Conservation (phyloP, 2,888 invertebrate species). For the Phyllotreta striolata region DNA sequence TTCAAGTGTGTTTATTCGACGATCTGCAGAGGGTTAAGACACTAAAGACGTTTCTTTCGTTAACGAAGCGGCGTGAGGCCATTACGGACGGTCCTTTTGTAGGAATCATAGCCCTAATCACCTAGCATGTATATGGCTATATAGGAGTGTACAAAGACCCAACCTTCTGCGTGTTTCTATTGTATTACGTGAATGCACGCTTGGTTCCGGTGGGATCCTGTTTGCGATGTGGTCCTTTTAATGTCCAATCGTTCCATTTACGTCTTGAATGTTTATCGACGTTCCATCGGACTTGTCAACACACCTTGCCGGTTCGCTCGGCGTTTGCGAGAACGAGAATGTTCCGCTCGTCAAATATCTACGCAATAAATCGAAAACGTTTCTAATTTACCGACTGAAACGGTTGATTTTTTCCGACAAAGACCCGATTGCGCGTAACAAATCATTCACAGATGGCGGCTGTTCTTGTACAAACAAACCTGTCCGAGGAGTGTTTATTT, state of each 20-base stretch:
- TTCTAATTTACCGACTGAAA: too few relatives aligned
- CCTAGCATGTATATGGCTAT: not conserved
- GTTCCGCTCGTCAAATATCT: not conserved
- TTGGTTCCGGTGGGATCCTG: not conserved
- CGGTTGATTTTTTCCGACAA: constrained; percentile 1
- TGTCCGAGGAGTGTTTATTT: constrained; percentile 34
- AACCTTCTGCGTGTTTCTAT: constrained; percentile 11
- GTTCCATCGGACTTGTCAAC: not conserved
- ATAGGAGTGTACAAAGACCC: constrained; percentile 7
- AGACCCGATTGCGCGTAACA: constrained; percentile 35
- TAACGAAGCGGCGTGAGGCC: too few relatives aligned
- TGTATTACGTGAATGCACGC: constrained; percentile 1
- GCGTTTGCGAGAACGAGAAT: too few relatives aligned
- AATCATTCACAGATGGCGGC: constrained; percentile 43
- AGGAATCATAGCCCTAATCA: too few relatives aligned
- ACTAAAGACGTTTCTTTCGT: too few relatives aligned
- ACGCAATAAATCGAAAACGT: constrained; percentile 10
- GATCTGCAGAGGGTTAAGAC: too few relatives aligned
- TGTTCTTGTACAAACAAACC: constrained; percentile 35
- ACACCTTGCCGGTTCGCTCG: not conserved
- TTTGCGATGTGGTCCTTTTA: constrained; percentile 11
- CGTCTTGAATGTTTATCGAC: constrained; percentile 8
- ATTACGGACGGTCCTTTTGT: too few relatives aligned
- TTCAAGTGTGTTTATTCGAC: too few relatives aligned
- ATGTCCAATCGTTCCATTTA: constrained; percentile 7